Evolutionary conservation across 2,888 invertebrate genomes (phyloP).

Genomic region (Limnephilus rhombicus): DNA sequence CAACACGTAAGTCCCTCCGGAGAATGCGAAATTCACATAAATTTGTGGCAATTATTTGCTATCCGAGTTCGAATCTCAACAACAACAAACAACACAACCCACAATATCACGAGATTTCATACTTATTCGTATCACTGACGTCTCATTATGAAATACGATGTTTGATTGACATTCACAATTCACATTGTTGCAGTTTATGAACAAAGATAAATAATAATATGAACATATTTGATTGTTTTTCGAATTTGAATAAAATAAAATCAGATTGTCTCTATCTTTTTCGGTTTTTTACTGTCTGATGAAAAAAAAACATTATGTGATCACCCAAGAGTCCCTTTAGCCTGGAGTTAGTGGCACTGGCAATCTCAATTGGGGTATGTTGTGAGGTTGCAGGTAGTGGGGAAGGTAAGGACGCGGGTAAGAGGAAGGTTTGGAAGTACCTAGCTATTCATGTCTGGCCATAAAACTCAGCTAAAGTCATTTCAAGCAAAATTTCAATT

Average conservation of each 20-base stretch:
- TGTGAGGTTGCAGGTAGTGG: too few species aligned
- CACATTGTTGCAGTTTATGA: neutral
- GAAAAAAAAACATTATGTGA: too few species aligned
- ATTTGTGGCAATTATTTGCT: neutral
- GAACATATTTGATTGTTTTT: neutral
- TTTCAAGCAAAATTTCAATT: too few species aligned
- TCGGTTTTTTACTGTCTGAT: too few species aligned
- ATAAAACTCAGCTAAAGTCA: too few species aligned
- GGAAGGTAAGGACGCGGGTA: too few species aligned
- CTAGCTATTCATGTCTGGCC: too few species aligned
- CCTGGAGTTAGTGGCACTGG: too few species aligned
- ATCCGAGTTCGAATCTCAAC: slow-evolving; percentile 9
- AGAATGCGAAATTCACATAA: slow-evolving; percentile 22
- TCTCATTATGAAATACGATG: neutral
- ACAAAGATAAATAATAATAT: neutral
- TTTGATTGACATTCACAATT: neutral
- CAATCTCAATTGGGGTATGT: too few species aligned
- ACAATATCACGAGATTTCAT: neutral
- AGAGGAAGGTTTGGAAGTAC: too few species aligned
- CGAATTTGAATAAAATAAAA: neutral
- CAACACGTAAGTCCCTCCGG: neutral
- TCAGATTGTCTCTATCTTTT: too few species aligned
- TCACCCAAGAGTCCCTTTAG: too few species aligned
- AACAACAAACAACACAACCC: neutral
- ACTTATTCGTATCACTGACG: neutral